A percentile compares a stretch with the other conserved stretches of the same genome.
These are phyloP conservation scores for Urosaurus nigricauda DNA, from an alignment of 2,797 vertebrate species.

Conservation along the genomic window DNA sequence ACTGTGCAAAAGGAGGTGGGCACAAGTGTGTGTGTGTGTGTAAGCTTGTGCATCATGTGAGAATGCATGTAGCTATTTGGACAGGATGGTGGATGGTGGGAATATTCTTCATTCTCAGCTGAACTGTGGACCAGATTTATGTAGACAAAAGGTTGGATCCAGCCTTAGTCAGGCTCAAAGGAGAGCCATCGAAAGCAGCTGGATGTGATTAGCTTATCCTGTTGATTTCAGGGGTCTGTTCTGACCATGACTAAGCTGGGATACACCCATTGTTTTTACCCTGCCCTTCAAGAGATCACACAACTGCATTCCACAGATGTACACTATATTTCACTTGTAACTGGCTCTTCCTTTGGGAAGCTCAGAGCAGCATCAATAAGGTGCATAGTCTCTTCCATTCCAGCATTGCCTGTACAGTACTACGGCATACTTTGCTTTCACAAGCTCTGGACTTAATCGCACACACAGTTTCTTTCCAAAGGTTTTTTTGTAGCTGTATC, in stretches of 20 bases:
- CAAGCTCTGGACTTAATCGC: not conserved
- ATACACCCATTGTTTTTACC: not conserved
- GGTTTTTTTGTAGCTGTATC: not conserved
- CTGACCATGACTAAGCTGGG: not conserved
- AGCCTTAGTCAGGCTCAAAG: not conserved
- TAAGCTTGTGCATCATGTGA: not conserved
- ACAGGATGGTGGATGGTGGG: not conserved
- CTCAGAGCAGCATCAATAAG: not conserved
- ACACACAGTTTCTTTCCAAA: not conserved
- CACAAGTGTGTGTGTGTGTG: not conserved
- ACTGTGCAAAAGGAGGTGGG: not conserved
- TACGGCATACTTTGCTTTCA: not conserved
- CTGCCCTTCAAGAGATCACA: slow-evolving; percentile 34
- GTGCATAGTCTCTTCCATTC: not conserved
- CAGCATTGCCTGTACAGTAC: not conserved
- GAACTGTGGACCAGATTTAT: not conserved
- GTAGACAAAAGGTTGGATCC: slow-evolving; percentile 14
- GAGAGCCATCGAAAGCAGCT: not conserved
- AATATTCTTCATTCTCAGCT: not conserved
- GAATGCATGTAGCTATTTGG: not conserved
- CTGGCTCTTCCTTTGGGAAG: not conserved
- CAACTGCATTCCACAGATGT: not conserved
- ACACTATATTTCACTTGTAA: not conserved
- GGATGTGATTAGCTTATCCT: not conserved
- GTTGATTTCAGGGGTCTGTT: not conserved